Evolutionary conservation across 2,797 vertebrate genomes (phyloP), one percentile per base, ranked within the genome.

Genomic region (Crypturellus tataupa): DNA sequence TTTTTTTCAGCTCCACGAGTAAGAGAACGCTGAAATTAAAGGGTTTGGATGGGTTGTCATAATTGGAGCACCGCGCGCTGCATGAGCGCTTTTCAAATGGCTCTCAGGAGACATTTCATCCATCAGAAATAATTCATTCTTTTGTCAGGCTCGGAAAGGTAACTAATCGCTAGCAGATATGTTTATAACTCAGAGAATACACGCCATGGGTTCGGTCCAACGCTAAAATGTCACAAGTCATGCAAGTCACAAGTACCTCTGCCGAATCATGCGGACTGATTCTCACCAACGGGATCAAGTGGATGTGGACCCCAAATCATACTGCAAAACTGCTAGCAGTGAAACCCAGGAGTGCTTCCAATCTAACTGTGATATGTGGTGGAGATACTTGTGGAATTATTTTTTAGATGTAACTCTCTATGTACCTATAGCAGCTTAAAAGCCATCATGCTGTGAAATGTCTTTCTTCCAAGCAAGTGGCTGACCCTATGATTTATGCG

Each of bases 101-200:
- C 76, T 95, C 94, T 92, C 78, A 56, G 86, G 94, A 93, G 88
- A 85, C 59, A 59, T 80, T 95, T 93, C 49, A 89, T 92, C 87
- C 37, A 7, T 96, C 91, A 94, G 68, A 94, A 94, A 77, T 63
- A 96, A 94, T 90, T 85, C 58, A 55, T 78, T 95, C 80, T 62
- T 93, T 96, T 96, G 91, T 96, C 91, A 92, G 76, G 35, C 88
- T 90, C 68, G 77, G 78, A 90, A 96, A 94, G 89, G 90, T 80
- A 94, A 94, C 88, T 93, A 88, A 95, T 90, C 25, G 3, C 89
- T 81, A 71, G 47, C 79, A 94, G 80, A 75, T 91, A 95, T 81
- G 83, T 90, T 93, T 93, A 49, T 94, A 95, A 87, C 39, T 76
- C 82, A 73, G 55, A 89, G 53, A 90, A 90, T 40, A 88, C 31